phyloP scores from a whole-genome alignment of 2,113 vertebrate species.

The Struthidea cinerea region DNA sequence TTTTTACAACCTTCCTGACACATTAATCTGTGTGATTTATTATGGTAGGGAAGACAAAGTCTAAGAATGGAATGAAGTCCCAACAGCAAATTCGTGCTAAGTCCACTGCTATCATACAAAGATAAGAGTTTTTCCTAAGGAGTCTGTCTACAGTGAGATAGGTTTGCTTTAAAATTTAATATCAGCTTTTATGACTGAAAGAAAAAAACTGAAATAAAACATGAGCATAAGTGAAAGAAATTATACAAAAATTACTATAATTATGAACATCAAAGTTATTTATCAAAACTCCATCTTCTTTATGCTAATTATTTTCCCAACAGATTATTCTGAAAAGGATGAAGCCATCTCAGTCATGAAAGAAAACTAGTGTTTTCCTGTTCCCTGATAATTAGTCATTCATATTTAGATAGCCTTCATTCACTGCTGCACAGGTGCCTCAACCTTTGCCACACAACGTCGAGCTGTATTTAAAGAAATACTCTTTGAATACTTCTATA shows the following conservation, averaged over 20 bases:
- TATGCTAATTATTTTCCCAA: conserved; percentile 68
- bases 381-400: conserved; percentile 63
- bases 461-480: conserved; percentile 55
- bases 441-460: conserved; percentile 58
- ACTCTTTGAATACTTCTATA: conserved; percentile 41
- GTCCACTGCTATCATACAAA: conserved; percentile 22
- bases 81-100: background rate
- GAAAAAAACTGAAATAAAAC: conserved; percentile 57
- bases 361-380: conserved; percentile 59
- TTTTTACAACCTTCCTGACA: background rate
- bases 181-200: conserved; percentile 48
- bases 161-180: conserved; percentile 54
- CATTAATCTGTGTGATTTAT: background rate
- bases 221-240: conserved; percentile 48
- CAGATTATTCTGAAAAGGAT: conserved; percentile 58
- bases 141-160: conserved; percentile 24
- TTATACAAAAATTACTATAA: conserved; percentile 64
- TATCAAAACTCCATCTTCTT: conserved; percentile 61
- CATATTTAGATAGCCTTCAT: conserved; percentile 62
- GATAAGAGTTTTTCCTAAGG: background rate
- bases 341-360: conserved; percentile 53
- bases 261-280: conserved; percentile 63
- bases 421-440: conserved; percentile 65
- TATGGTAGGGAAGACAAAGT: background rate
- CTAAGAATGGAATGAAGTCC: background rate